A percentile compares a stretch with the other conserved stretches of the same genome.
Conservation (phyloP, 1,140 invertebrate genomes). For the Megalonaias nervosa region DNA sequence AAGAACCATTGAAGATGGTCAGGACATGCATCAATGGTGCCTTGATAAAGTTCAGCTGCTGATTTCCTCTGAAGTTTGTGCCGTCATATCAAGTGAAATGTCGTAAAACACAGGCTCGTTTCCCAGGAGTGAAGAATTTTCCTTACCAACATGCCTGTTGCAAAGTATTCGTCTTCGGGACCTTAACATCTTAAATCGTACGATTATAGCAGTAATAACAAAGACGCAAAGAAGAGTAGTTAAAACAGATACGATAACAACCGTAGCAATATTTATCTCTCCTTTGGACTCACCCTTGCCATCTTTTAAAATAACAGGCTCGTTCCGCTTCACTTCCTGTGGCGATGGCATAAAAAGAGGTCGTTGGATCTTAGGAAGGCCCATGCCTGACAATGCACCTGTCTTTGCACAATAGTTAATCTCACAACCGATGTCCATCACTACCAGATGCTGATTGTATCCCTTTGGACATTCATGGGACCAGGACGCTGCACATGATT, state of each 20-base stretch:
- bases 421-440: constrained; percentile 50
- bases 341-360: constrained; percentile 49
- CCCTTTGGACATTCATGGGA: constrained; percentile 50
- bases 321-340: constrained; percentile 1
- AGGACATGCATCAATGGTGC: no score
- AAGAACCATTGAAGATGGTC: no score
- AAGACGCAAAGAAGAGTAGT: not conserved
- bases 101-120: no score
- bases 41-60: no score
- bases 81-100: no score
- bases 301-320: not conserved
- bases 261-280: not conserved
- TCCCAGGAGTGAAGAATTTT: no score
- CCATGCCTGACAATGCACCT: constrained; percentile 37
- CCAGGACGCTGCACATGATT: constrained; percentile 21
- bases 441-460: constrained; percentile 55
- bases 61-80: no score
- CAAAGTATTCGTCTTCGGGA: no score
- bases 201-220: not conserved
- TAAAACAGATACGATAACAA: not conserved
- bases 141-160: no score
- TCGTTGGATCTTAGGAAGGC: constrained; percentile 41
- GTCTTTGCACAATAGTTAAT: constrained; percentile 57
- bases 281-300: not conserved
- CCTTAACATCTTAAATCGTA: no score